Conservation (phyloP, 1,140 invertebrate species). For the Drosophila orosa region DNA sequence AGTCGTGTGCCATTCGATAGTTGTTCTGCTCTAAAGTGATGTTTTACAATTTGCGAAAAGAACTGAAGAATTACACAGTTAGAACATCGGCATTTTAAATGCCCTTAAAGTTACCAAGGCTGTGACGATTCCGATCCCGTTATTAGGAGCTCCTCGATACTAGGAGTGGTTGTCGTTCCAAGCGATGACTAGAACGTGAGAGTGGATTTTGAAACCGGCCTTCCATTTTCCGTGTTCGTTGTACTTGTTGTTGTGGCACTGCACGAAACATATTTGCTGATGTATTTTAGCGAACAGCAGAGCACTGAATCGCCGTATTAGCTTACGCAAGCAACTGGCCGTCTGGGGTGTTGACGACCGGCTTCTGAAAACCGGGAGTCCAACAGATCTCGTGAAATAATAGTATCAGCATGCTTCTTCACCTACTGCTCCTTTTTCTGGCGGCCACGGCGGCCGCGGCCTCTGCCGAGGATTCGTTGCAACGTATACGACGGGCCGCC, state of each 20-base stretch:
- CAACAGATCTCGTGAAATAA: slow-evolving; percentile 8
- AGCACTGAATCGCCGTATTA: slow-evolving; percentile 13
- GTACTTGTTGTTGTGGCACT: slow-evolving; percentile 20
- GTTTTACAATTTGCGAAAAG: slow-evolving; percentile 1
- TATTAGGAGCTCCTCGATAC: background rate
- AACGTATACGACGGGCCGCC: slow-evolving; percentile 18
- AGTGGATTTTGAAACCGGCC: slow-evolving; percentile 16
- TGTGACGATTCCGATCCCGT: background rate
- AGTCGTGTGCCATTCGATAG: slow-evolving; percentile 3
- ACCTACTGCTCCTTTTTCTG: slow-evolving; percentile 24
- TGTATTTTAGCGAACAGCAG: slow-evolving; percentile 9
- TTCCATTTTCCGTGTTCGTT: slow-evolving; percentile 2
- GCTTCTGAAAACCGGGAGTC: background rate
- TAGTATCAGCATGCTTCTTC: slow-evolving; percentile 13
- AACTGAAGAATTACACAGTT: background rate
- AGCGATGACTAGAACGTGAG: slow-evolving; percentile 23
- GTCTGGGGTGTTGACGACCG: slow-evolving; percentile 3
- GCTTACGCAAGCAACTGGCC: slow-evolving; percentile 34
- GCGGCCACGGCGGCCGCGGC: slow-evolving; percentile 6
- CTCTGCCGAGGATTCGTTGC: slow-evolving; percentile 4
- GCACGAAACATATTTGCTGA: slow-evolving; percentile 22
- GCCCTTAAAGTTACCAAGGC: background rate
- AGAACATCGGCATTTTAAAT: slow-evolving; percentile 2
- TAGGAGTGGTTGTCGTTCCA: background rate
- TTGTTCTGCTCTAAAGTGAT: slow-evolving; percentile 1